phyloP scores from a whole-genome alignment of 2,113 vertebrate genomes.

The Prunella fulvescens region DNA sequence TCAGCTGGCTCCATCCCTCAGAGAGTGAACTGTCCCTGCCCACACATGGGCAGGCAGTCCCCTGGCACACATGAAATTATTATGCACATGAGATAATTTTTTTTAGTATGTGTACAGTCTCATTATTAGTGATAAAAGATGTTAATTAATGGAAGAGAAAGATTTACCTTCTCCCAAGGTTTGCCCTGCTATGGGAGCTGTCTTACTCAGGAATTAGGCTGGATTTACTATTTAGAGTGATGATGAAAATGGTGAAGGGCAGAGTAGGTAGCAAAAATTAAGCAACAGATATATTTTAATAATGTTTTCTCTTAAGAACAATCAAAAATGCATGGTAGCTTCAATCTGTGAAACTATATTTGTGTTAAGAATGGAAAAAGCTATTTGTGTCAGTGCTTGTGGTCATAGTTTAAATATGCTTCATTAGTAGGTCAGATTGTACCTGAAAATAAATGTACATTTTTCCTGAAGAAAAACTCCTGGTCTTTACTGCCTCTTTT shows the following conservation, averaged over 20 bases:
- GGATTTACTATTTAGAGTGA: background rate
- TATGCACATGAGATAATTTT: background rate
- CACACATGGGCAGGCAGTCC: background rate
- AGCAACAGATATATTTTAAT: background rate
- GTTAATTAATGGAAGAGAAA: background rate
- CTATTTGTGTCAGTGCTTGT: background rate
- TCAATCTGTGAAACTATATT: background rate
- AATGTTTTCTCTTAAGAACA: background rate
- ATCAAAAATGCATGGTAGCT: background rate
- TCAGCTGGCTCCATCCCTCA: background rate
- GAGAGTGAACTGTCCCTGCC: background rate
- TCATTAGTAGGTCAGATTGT: background rate
- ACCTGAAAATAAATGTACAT: background rate
- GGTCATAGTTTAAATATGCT: background rate
- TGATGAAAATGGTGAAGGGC: background rate
- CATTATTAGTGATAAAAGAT: background rate
- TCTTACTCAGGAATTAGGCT: background rate
- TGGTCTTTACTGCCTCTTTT: background rate
- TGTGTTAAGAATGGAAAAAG: background rate
- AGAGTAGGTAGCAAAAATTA: background rate
- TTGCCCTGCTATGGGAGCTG: background rate
- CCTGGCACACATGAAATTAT: background rate
- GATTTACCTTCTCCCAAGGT: background rate
- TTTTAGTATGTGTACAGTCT: background rate
- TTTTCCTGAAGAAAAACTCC: background rate